Conservation (phyloP, 2,797 vertebrate species). For the Alectoris magna region DNA sequence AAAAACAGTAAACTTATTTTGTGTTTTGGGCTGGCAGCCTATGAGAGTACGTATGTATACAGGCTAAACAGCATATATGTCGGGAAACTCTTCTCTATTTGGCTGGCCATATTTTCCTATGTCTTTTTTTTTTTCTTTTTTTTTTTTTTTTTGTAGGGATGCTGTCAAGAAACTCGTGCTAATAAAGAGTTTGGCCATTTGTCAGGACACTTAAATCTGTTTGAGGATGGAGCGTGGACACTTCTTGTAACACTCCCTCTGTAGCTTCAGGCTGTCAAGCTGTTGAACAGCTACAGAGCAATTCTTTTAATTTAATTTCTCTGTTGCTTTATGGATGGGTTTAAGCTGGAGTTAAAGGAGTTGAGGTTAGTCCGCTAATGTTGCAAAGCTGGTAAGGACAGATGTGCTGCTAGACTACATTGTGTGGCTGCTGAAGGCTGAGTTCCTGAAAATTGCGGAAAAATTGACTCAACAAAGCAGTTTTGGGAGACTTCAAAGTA, state of each 20-base stretch:
- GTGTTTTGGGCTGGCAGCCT: background rate
- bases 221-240: constrained; percentile 56
- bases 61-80: background rate
- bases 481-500: background rate
- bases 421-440: background rate
- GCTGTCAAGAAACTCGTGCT: constrained; percentile 53
- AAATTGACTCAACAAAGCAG: background rate
- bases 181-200: constrained; percentile 58
- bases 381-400: background rate
- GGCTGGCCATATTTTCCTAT: background rate
- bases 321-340: background rate
- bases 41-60: background rate
- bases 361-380: background rate
- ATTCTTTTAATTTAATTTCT: background rate
- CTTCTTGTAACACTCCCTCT: constrained; percentile 29
- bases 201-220: constrained; percentile 63
- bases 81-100: background rate
- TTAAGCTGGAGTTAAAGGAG: constrained; percentile 1
- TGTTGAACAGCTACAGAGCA: constrained; percentile 39
- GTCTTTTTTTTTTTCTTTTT: background rate
- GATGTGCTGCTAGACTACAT: background rate
- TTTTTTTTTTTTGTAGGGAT: background rate
- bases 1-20: background rate
- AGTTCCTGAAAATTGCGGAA: background rate
- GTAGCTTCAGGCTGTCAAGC: constrained; percentile 68